Base-by-base conservation (phyloP, 1,140 invertebrate species). In the Eumeta japonica region DNA sequence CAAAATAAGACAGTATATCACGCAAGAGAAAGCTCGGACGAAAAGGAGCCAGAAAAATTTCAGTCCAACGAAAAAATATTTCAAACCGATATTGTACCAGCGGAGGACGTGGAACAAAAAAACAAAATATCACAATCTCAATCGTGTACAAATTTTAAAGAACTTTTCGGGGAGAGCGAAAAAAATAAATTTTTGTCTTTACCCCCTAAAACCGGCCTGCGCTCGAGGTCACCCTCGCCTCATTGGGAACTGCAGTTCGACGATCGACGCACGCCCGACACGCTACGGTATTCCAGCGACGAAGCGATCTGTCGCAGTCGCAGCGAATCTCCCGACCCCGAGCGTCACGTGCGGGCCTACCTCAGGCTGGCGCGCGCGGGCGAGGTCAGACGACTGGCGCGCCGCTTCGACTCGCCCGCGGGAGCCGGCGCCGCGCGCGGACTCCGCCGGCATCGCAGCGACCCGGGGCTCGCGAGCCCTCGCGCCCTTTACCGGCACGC, bases 131-230 rank as follows among this genome's bases (percentile, higher is more conserved):
- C 74, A 16, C 77, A 80, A 28, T 86, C 86, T 0, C 81, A 86
- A 43, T 90, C 86, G 2, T 85, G 81, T 46, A 77, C 87, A 14
- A 83, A 88, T 62, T 57, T 91, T 24, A 88, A 88, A 52, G 88
- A 89, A 32, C 58, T 89, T 0, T 90, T 87, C 50, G 89, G 89
- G 0, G 88, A 91, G 61, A 77, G 73, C 10, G 76, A 82, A 56
- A 65, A 58, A 50, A 68, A 66, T 47, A 75, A 71, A 43, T 72
- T 70, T 55, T 46, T 68, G 33, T 68, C 67, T 5, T 50, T 76
- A 28, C 70, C 71, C 16, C 51, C 49, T 28, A 64, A 72, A 46
- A 38, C 55, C 37, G 58, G 62, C 49, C 46, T 59, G 52, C 46
- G 57, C 58, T 62, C 59, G 41, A 65, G 64, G 61, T 67, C 71